Evolutionary conservation across 2,797 vertebrate genomes (phyloP), one percentile per base, ranked within the genome.

Genomic region (Synanceia verrucosa): DNA sequence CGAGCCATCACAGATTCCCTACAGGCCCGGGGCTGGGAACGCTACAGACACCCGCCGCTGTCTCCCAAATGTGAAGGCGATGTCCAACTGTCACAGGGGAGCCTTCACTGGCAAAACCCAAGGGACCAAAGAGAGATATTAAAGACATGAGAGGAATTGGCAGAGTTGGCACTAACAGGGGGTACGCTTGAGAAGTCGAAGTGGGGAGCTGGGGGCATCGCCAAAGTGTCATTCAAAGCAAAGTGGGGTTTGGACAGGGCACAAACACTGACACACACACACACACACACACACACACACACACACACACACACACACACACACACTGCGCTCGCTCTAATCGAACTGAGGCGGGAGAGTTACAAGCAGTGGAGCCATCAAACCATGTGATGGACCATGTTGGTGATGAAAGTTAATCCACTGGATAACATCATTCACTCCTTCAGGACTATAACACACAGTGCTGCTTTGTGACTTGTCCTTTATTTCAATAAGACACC

Each of bases 171-270:
- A 81, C 87, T 83, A 82, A 91, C 81, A 80, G 89, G 86, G 85
- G 88, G 88, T 91, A 79, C 47, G 85, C 90, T 94, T 94, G 92
- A 94, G 91, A 93, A 88, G 91, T 91, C 83, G 71, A 90, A 91
- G 86, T 91, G 79, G 91, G 89, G 89, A 90, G 85, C 89, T 87
- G 89, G 83, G 79, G 85, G 84, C 82, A 80, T 81, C 86, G 94
- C 94, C 94, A 95, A 94, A 92, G 90, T 94, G 94, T 94, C 94
- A 94, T 90, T 95, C 94, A 95, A 91, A 91, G 91, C 91, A 91
- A 93, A 93, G 93, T 93, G 91, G 91, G 90, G 84, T 92, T 93
- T 95, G 93, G 92, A 93, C 81, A 82, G 85, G 85, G 81, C 87
- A 88, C 91, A 92, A 90, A 88, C 84, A 78, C 87, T 76, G 84